These are phyloP conservation scores for Pseudococcus jackbeardsleyi DNA, from an alignment of 2,888 invertebrate species.

Conservation along the genomic window DNA sequence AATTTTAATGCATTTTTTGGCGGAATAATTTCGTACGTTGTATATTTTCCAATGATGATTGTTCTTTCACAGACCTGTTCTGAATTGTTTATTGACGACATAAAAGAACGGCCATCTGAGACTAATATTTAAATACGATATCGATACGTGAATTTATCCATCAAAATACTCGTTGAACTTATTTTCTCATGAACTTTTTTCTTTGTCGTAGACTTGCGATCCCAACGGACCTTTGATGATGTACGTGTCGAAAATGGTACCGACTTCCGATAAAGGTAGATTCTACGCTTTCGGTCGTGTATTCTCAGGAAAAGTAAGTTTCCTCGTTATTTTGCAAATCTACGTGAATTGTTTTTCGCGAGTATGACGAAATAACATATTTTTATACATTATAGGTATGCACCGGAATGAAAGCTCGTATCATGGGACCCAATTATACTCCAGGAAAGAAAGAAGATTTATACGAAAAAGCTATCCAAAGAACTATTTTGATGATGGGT, in stretches of 20 bases:
- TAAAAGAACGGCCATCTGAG: slow-evolving; percentile 70
- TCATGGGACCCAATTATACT: slow-evolving; percentile 98
- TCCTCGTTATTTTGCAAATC: background rate
- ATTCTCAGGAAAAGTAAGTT: slow-evolving; percentile 89
- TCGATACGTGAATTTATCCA: background rate
- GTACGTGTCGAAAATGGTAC: slow-evolving; percentile 99
- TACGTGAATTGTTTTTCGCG: background rate
- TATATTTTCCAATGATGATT: slow-evolving; percentile 69
- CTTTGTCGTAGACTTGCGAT: slow-evolving; percentile 83
- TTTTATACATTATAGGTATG: slow-evolving; percentile 71
- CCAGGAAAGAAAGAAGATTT: slow-evolving; percentile 99
- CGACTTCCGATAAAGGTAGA: slow-evolving; percentile 99
- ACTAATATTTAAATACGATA: background rate
- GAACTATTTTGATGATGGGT: slow-evolving; percentile 99
- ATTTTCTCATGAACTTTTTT: background rate
- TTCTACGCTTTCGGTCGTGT: slow-evolving; percentile 99
- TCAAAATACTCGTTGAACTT: background rate
- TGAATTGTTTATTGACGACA: slow-evolving; percentile 68
- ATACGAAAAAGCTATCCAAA: slow-evolving; percentile 98
- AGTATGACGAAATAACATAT: background rate
- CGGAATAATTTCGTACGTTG: background rate
- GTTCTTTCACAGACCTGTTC: slow-evolving; percentile 70
- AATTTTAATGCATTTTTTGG: too few species aligned
- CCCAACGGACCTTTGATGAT: slow-evolving; percentile 99
- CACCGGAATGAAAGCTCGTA: slow-evolving; percentile 94